Base-by-base conservation (phyloP, 2,797 vertebrate species). In the Parambassis ranga region DNA sequence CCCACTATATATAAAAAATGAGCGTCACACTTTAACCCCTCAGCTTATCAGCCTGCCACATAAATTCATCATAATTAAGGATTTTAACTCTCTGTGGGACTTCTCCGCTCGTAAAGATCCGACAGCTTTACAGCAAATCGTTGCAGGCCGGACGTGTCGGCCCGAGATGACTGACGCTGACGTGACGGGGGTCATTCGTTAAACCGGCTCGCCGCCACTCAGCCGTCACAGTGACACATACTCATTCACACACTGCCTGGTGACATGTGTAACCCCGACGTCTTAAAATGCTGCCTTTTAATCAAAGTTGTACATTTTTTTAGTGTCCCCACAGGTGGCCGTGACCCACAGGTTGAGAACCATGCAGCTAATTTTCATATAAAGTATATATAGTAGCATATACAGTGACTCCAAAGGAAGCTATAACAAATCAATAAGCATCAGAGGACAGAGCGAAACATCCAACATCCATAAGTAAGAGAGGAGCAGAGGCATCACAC, bases 11-110 rank as follows among this genome's bases (percentile, higher is more conserved):
- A 46, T n/a, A 78, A 77, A 74, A 76, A 77, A 77, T 75, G 70
- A 71, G 55, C 6, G 3, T 71, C 77, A 57, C 18, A n/a, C 53
- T 65, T n/a, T 47, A 62, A 76, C 74, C 76, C 31, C 47, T 38
- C 61, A 46, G 79, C 73, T 75, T 79, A 82, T 84, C 74, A 68
- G 28, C 52, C 63, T 71, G 71, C 49, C 69, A 70, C 50, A 42
- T 76, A 69, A 51, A 82, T 88, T 83, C 28, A 79, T 89, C 83
- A 83, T 84, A 85, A 86, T 90, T 84, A n/a, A 84, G 58, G 52
- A 44, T 58, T 82, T 76, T 73, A 68, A 57, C 49, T 69, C 77
- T 65, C 67, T 16, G 66, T 26, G 65, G 63, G 64, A 74, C 58
- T 32, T 59, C 50, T 64, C 51, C 50, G 7, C 73, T 50, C 55